Percentiles rank a stretch among this genome's conserved stretches.
Evolutionary conservation across 2,113 vertebrate genomes (phyloP).

Genomic region (Agapornis roseicollis): DNA sequence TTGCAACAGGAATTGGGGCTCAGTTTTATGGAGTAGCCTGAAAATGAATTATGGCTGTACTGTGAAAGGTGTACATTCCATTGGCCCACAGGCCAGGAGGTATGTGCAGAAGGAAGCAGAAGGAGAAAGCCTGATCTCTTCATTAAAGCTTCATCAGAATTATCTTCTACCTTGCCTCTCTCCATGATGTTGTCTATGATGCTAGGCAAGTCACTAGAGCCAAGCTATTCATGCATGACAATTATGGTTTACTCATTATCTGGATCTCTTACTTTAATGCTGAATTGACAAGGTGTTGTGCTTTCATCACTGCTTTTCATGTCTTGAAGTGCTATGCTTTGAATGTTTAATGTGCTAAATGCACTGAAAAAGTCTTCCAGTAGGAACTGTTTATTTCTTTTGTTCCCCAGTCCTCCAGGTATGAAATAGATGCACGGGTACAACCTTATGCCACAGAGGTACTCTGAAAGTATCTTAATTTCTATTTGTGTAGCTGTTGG

Average conservation of each 20-base stretch:
- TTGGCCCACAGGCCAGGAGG: not conserved
- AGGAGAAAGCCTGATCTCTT: not conserved
- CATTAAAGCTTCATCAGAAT: not conserved
- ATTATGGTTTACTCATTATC: not conserved
- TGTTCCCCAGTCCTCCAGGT: not conserved
- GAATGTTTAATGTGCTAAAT: not conserved
- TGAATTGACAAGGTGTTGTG: not conserved
- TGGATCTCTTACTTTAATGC: not conserved
- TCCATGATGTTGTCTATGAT: fast-evolving
- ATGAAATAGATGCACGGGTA: not conserved
- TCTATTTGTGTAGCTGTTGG: not conserved
- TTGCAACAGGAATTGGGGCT: not conserved
- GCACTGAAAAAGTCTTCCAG: not conserved
- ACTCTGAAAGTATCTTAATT: not conserved
- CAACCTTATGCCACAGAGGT: not conserved
- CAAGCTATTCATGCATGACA: not conserved
- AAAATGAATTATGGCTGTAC: not conserved
- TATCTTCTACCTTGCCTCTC: not conserved
- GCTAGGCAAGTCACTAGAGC: not conserved
- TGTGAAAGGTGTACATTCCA: not conserved
- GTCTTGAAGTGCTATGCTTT: not conserved
- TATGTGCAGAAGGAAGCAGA: not conserved
- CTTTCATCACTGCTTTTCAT: not conserved
- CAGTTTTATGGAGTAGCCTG: not conserved
- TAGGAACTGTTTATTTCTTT: not conserved